phyloP scores from a whole-genome alignment of 1,140 invertebrate species.

The Drosophila saltans region DNA sequence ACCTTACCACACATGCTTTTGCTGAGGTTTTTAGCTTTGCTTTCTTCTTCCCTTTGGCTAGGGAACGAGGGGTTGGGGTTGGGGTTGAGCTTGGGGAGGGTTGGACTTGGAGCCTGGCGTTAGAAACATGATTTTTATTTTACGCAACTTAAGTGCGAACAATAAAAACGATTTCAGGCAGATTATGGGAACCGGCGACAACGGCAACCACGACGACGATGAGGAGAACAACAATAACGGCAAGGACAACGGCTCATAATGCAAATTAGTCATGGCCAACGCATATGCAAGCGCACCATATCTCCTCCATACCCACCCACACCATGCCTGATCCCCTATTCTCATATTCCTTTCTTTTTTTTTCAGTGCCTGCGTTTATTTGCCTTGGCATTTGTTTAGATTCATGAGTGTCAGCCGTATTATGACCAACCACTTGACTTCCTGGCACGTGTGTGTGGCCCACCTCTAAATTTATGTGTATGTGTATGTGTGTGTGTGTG shows the following conservation, averaged over 20 bases:
- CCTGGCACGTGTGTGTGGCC: conserved; percentile 72
- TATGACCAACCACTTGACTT: conserved; percentile 82
- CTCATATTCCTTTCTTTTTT: too few species aligned
- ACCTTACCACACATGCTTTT: conserved; percentile 42
- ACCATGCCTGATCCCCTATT: neutral
- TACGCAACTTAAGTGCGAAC: conserved; percentile 83
- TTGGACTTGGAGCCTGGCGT: conserved; percentile 52
- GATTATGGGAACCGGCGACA: conserved; percentile 71
- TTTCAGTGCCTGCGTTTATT: conserved; percentile 29
- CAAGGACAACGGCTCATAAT: conserved; percentile 58
- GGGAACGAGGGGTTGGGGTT: neutral
- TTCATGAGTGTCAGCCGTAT: conserved; percentile 80
- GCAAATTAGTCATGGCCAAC: conserved; percentile 78
- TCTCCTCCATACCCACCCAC: neutral
- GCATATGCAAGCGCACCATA: conserved; percentile 66
- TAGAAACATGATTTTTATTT: conserved; percentile 83
- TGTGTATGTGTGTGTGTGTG: conserved; percentile 33
- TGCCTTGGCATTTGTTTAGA: conserved; percentile 74
- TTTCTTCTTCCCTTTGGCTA: conserved; percentile 29
- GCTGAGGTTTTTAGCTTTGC: conserved; percentile 9
- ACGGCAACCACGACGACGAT: conserved; percentile 11
- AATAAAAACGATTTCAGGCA: conserved; percentile 81
- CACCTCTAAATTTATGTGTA: neutral
- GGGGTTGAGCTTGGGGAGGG: neutral
- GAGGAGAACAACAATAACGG: conserved; percentile 11